These are phyloP conservation scores for Ectobius pallidus DNA, from an alignment of 2,888 invertebrate genomes.

Conservation along the genomic window DNA sequence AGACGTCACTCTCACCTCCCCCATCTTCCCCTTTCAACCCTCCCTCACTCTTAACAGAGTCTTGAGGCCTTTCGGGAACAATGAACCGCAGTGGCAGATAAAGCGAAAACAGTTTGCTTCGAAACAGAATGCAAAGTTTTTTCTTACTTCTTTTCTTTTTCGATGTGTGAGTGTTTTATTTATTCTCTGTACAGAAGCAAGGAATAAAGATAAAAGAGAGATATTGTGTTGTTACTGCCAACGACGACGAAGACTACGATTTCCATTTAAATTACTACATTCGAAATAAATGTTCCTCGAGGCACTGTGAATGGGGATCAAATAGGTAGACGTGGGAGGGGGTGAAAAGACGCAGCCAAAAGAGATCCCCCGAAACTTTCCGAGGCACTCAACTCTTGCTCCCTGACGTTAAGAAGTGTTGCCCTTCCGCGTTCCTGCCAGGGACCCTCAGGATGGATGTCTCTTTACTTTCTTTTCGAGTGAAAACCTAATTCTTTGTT, in stretches of 20 bases:
- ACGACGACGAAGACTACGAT: no score
- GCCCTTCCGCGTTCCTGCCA: no score
- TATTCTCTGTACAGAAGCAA: background rate
- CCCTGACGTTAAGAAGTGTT: no score
- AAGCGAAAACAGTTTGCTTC: conserved; percentile 5
- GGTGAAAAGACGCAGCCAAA: background rate
- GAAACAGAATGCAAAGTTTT: conserved; percentile 35
- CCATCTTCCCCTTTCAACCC: no score
- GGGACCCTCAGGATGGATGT: no score
- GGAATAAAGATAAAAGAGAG: background rate
- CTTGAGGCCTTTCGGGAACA: background rate
- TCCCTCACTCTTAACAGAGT: no score
- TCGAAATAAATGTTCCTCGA: conserved; percentile 35
- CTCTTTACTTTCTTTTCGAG: no score
- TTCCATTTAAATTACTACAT: conserved; percentile 41
- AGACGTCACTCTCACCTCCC: conserved; percentile 19
- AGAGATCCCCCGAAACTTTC: no score
- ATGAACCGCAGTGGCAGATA: background rate
- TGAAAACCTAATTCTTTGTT: no score
- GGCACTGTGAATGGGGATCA: conserved; percentile 28
- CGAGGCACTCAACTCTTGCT: no score
- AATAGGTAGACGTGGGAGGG: background rate
- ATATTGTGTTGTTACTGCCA: background rate
- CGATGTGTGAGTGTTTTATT: conserved; percentile 15
- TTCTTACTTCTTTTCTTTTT: conserved; percentile 17